Evolutionary conservation across 2,888 invertebrate species (phyloP).

Genomic region (Caenorhabditis zanzibari): DNA sequence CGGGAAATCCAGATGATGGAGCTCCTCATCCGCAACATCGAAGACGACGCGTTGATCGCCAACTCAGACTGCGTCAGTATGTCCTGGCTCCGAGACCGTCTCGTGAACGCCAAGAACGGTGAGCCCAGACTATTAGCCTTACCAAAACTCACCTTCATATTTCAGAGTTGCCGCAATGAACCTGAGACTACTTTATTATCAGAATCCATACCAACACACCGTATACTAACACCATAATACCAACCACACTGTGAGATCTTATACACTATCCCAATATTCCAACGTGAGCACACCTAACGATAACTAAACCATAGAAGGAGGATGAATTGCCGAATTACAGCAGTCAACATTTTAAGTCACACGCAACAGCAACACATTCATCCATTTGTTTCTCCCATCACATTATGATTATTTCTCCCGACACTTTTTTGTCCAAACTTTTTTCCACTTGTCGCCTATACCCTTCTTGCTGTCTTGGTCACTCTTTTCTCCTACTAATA

Average conservation of each 20-base stretch:
- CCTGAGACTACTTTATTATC: slow-evolving; percentile 31
- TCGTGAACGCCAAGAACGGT: slow-evolving; percentile 56
- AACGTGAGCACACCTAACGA: slow-evolving; percentile 45
- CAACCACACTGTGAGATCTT: slow-evolving; percentile 48
- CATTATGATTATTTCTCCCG: not conserved
- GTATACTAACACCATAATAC: slow-evolving; percentile 9
- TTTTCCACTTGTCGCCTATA: slow-evolving; percentile 54
- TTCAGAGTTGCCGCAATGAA: slow-evolving; percentile 43
- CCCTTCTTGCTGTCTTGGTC: slow-evolving; percentile 60
- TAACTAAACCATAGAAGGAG: slow-evolving; percentile 16
- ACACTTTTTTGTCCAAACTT: slow-evolving; percentile 1
- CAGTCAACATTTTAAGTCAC: slow-evolving; percentile 10
- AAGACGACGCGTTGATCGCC: slow-evolving; percentile 61
- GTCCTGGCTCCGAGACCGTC: slow-evolving; percentile 56
- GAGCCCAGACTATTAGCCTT: not conserved
- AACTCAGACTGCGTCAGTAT: slow-evolving; percentile 62
- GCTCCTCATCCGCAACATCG: slow-evolving; percentile 46
- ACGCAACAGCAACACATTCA: slow-evolving; percentile 54
- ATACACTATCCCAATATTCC: slow-evolving; percentile 11
- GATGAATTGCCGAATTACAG: slow-evolving; percentile 44
- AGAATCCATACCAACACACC: slow-evolving; percentile 21
- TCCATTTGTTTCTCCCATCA: slow-evolving; percentile 7
- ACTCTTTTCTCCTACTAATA: slow-evolving; percentile 51
- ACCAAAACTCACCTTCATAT: not conserved
- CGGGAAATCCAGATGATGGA: slow-evolving; percentile 50